Percentiles rank a stretch among this genome's conserved stretches.
Evolutionary conservation across 1,140 invertebrate species (phyloP).

Genomic region (Drosophila biarmipes): DNA sequence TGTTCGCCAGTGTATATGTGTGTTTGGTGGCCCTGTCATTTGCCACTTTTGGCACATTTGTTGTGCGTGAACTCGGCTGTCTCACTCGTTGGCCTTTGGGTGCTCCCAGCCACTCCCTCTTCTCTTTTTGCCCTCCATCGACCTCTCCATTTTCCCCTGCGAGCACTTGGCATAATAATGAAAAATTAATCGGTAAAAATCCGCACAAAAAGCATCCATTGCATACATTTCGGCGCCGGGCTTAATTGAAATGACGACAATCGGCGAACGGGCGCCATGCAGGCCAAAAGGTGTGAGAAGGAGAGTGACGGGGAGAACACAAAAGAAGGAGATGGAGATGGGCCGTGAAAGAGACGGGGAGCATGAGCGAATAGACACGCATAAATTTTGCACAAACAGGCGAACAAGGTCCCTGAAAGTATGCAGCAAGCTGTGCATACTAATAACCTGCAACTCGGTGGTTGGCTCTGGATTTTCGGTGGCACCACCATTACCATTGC

Average conservation of each 20-base stretch:
- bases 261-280: constrained; percentile 25
- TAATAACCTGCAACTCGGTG: constrained; percentile 39
- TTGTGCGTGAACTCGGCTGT: constrained; percentile 26
- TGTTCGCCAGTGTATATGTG: constrained; percentile 10
- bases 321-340: not conserved
- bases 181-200: constrained; percentile 68
- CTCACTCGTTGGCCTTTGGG: constrained; percentile 11
- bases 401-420: constrained; percentile 43
- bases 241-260: constrained; percentile 72
- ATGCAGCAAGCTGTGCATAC: constrained; percentile 61
- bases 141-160: constrained; percentile 5
- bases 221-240: constrained; percentile 66
- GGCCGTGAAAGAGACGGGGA: not conserved
- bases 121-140: not conserved
- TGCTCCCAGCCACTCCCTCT: not conserved
- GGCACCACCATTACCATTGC: constrained; percentile 7
- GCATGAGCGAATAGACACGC: constrained; percentile 56
- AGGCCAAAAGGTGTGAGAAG: constrained; percentile 33
- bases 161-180: constrained; percentile 68
- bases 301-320: not conserved
- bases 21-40: constrained; percentile 33
- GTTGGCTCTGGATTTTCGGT: constrained; percentile 24
- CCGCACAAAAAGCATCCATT: constrained; percentile 42
- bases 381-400: constrained; percentile 69
- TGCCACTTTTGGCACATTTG: constrained; percentile 47